These are phyloP conservation scores for Melanargia galathea DNA, from an alignment of 2,888 invertebrate species.

Conservation along the genomic window DNA sequence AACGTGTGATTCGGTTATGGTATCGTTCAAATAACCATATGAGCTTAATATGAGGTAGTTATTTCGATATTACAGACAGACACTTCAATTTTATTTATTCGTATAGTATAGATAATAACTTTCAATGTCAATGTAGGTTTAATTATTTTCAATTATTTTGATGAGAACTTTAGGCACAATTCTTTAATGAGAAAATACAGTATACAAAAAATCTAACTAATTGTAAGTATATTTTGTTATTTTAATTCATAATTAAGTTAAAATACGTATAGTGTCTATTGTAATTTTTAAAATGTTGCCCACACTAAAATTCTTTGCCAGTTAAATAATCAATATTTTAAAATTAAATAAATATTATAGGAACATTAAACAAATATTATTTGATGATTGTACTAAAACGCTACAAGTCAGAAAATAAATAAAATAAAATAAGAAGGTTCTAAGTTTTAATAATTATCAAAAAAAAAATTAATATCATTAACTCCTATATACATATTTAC, in stretches of 20 bases:
- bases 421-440: conserved; percentile 55
- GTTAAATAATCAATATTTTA: neutral
- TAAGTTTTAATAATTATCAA: conserved; percentile 61
- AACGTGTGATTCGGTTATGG: too few relatives aligned
- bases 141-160: neutral
- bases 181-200: conserved; percentile 1
- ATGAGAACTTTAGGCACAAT: neutral
- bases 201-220: conserved; percentile 6
- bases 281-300: neutral
- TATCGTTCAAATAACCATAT: too few relatives aligned
- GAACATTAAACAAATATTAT: conserved; percentile 9
- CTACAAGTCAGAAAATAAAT: conserved; percentile 32
- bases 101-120: neutral
- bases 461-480: conserved; percentile 69
- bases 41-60: too few relatives aligned
- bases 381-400: conserved; percentile 11
- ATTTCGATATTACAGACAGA: too few relatives aligned
- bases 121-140: neutral
- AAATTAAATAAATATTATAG: conserved; percentile 5
- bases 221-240: too few relatives aligned
- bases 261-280: too few relatives aligned
- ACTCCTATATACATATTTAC: conserved; percentile 80
- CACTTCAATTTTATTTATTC: too few relatives aligned
- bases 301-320: neutral
- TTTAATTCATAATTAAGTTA: too few relatives aligned